Base-by-base conservation (phyloP, 2,797 vertebrate species). In the Ctenopoma multispine region DNA sequence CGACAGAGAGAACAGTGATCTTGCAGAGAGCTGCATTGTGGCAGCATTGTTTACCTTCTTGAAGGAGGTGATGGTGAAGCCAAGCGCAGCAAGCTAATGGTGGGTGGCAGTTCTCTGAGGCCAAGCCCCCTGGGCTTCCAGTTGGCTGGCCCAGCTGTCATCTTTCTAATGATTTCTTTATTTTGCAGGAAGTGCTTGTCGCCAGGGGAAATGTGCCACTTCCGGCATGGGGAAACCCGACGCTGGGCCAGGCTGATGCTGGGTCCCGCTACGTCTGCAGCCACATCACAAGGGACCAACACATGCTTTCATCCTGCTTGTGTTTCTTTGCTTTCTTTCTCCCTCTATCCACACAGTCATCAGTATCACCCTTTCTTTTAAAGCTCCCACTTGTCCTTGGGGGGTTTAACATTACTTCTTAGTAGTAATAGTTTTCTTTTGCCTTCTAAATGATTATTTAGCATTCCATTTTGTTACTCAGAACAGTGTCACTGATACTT, bases 151-250 rank as follows among this genome's bases (percentile, higher is more conserved):
- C 91, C 89, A 91, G 92, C 93, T 94, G 93, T 95, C 94, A 94
- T 94, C 92, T 93, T 93, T 90, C 90, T 95, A 95, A 95, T 93
- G 93, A 94, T 95, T 95, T 94, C 94, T 95, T 95, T 95, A 95
- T 95, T 95, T 95, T 95, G 91, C 93, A 95, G 94, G 95, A 95
- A 95, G 92, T 91, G 87, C 91, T 92, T 93, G 92, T 94, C 93
- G 90, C 93, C 90, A 92, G 92, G 94, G 95, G 93, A 94, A 94
- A 94, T 88, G 87, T 75, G 53, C 86, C 82, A 92, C 94, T 95
- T 95, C 95, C 94, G 93, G 94, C 89, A 79, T 34, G 56, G 89
- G 89, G 92, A 91, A 95, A 95, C 92, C 90, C 81, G 89, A 93
- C 84, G 91, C 92, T 78, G 73, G 82, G 72, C 82, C 79, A 29